Evolutionary conservation across 2,113 vertebrate genomes (phyloP), one percentile per base, ranked within the genome.

Genomic region (Dunckerocampus dactyliophorus): DNA sequence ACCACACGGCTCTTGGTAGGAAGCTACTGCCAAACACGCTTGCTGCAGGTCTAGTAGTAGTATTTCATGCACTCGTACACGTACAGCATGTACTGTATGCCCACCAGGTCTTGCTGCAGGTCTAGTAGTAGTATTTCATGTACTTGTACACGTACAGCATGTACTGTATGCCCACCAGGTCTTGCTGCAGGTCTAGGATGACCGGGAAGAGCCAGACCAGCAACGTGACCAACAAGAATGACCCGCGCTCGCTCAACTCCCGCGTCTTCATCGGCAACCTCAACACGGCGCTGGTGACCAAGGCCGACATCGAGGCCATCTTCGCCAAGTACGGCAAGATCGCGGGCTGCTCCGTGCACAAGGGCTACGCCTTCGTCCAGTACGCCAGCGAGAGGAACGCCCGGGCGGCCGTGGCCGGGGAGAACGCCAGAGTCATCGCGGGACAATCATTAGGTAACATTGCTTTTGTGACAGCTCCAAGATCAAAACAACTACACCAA

Each of bases 301-400:
- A 98, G 83, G 88, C 88, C 0, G 95, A 98, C 88, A 97, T 98
- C 3, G 96, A 98, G 79, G 92, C 92, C 1, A 95, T 98, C 85
- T 98, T 98, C 67, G 91, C 93, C 14, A 98, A 98, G 74, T 98
- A 98, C n/a, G 96, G 96, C 43, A 98, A 95, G 76, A 98, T 98
- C 20, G 93, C 95, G 8, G 96, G 96, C 71, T 98, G 95, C 81
- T 98, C 96, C 0, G 94, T 96, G 63, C 96, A 98, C 84, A 98
- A 98, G 75, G 96, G 96, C 13, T 98, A 93, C 0, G 96, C 95
- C 0, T 98, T 98, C 39, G 95, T 98, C 59, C 96, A 98, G 85
- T 98, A 98, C 75, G 91, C 88, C 92, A 95, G 91, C 1, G 95
- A 98, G 87, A 93, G 95, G 50, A 95, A 95, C 0, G 96, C 96